Conservation (phyloP, 2,113 vertebrate genomes). For the Panthera tigris region DNA sequence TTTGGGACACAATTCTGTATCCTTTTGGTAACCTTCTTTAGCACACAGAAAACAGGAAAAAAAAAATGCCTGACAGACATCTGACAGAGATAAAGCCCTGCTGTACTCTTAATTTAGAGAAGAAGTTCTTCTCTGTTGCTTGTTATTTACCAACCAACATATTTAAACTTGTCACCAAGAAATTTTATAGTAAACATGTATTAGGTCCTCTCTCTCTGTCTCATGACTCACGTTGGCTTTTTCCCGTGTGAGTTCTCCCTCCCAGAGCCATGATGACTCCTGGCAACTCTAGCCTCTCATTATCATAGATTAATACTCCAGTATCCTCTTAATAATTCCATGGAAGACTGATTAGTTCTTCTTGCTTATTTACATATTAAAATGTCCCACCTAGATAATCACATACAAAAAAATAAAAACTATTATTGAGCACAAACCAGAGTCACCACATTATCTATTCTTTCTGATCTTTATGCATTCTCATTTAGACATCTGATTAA, state of each 20-base stretch:
- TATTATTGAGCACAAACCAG: neutral
- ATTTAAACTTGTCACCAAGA: neutral
- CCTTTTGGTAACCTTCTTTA: neutral
- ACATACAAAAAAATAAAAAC: neutral
- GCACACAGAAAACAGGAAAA: neutral
- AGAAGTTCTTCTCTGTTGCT: neutral
- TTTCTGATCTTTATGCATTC: neutral
- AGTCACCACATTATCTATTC: neutral
- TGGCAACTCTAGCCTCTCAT: neutral
- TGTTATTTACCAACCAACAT: neutral
- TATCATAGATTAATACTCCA: neutral
- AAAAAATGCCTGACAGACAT: neutral
- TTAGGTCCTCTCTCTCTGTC: neutral
- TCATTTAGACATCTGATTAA: neutral
- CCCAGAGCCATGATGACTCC: neutral
- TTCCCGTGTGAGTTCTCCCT: neutral
- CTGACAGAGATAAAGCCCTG: neutral
- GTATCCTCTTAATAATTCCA: neutral
- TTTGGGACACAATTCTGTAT: neutral
- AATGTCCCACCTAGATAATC: neutral
- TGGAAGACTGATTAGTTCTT: neutral
- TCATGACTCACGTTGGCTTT: neutral
- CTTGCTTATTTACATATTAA: neutral
- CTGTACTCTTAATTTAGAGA: neutral
- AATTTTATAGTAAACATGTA: neutral